Conservation (phyloP, 1,140 invertebrate genomes). For the Sminthurinus signatus region DNA sequence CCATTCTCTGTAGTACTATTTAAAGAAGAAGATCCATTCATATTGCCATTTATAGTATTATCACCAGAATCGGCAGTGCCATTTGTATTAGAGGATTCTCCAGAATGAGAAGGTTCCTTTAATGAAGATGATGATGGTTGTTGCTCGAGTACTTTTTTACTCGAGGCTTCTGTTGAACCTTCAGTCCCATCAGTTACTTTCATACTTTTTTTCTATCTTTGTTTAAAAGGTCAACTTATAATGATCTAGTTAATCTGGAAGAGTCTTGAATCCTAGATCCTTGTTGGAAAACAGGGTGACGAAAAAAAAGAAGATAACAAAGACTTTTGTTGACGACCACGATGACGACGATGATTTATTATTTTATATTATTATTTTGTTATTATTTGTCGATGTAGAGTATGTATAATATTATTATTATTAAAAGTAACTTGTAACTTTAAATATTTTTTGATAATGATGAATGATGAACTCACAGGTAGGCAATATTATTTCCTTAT, state of each 20-base stretch:
- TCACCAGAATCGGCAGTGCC: neutral
- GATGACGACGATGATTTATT: too few species aligned
- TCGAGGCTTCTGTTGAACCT: slow-evolving; percentile 8
- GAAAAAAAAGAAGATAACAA: too few species aligned
- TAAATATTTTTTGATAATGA: neutral
- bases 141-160: slow-evolving; percentile 11
- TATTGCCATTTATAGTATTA: neutral
- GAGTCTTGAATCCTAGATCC: too few species aligned
- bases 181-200: slow-evolving; percentile 31
- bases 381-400: too few species aligned
- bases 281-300: too few species aligned
- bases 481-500: too few species aligned
- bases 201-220: slow-evolving; percentile 19
- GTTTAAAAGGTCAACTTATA: neutral
- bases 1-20: neutral
- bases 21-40: slow-evolving; percentile 1
- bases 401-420: neutral
- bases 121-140: neutral
- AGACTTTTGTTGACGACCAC: too few species aligned
- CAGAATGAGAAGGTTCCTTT: neutral
- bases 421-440: neutral
- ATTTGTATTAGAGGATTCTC: slow-evolving; percentile 1
- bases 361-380: too few species aligned
- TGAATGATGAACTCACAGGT: too few species aligned
- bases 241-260: neutral